Evolutionary conservation across 2,888 invertebrate genomes (phyloP).

Genomic region (Phaonia tiefii): DNA sequence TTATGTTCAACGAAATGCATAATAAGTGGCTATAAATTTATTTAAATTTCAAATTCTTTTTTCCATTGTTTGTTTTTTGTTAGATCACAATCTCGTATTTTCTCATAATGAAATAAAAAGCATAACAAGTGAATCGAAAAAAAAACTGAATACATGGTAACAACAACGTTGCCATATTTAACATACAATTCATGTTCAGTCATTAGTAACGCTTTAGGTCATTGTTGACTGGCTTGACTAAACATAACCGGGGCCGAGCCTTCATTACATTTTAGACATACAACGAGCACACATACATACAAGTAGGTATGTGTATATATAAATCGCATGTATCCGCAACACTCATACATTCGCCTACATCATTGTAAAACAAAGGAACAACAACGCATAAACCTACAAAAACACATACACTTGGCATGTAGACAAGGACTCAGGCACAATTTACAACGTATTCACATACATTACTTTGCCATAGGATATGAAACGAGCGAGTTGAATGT

Average conservation of each 20-base stretch:
- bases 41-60: constrained; percentile 9
- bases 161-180: constrained; percentile 43
- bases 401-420: constrained; percentile 3
- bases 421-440: not conserved
- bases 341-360: not conserved
- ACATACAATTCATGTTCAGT: constrained; percentile 59
- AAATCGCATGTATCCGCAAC: too few species aligned
- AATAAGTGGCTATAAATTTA: constrained; percentile 1
- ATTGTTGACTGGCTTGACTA: constrained; percentile 47
- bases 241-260: constrained; percentile 15
- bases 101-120: too few species aligned
- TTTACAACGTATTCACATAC: not conserved
- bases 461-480: not conserved
- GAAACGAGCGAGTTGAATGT: not conserved
- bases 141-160: not conserved
- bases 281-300: too few species aligned
- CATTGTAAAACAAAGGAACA: not conserved
- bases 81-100: not conserved
- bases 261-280: too few species aligned
- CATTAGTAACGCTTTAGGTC: constrained; percentile 60
- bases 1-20: not conserved
- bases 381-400: not conserved
- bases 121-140: not conserved
- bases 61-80: not conserved
- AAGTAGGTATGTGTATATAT: too few species aligned